Conservation (phyloP, 2,113 vertebrate genomes). For the Saccopteryx leptura region DNA sequence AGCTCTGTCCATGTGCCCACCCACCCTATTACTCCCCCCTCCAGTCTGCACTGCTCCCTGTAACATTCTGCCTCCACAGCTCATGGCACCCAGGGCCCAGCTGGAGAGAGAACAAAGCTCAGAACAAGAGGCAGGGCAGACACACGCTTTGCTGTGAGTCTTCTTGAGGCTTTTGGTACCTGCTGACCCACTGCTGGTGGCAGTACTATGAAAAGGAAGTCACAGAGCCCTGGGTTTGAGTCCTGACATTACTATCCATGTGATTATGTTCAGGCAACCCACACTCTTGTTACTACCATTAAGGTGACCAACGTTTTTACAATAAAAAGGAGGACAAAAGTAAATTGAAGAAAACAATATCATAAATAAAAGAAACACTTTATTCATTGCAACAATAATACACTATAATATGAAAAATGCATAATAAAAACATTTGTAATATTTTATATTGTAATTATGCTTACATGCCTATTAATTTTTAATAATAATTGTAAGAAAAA, state of each 20-base stretch:
- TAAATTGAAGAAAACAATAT: too few species aligned
- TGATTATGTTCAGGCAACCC: neutral
- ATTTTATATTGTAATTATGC: too few species aligned
- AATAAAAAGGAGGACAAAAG: too few species aligned
- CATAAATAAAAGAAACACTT: too few species aligned
- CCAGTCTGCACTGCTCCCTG: neutral
- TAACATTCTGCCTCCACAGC: neutral
- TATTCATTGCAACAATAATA: too few species aligned
- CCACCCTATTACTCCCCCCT: neutral
- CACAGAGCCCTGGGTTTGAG: neutral
- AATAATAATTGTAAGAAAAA: too few species aligned
- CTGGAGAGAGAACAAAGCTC: neutral
- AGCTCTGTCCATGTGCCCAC: neutral
- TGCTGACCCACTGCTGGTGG: neutral
- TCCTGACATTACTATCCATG: neutral
- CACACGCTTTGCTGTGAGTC: neutral
- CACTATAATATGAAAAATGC: too few species aligned
- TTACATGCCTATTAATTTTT: too few species aligned
- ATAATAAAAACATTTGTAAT: too few species aligned
- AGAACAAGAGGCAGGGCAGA: neutral
- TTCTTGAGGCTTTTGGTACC: neutral
- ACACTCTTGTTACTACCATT: neutral
- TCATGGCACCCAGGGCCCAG: neutral
- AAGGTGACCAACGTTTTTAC: too few species aligned
- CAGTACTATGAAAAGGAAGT: neutral